These are phyloP conservation scores for Micromussa lordhowensis DNA, from an alignment of 92 coral and sea anemone genomes.

Conservation along the genomic window DNA sequence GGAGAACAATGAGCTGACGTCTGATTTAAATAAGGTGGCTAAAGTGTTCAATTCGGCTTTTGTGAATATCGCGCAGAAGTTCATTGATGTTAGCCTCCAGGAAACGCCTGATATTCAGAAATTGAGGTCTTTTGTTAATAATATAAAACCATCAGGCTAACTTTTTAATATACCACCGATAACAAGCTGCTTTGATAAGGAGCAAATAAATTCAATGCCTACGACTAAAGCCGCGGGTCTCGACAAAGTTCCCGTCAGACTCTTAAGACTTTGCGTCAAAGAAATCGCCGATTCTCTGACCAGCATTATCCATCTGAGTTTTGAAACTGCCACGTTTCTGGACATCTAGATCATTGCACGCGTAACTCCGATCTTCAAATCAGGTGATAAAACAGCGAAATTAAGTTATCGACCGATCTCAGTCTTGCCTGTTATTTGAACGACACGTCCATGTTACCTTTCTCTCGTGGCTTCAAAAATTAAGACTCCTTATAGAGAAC, in stretches of 20 bases:
- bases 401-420: no score
- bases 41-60: slow-evolving; percentile 39
- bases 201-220: neutral
- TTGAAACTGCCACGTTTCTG: neutral
- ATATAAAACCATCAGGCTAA: slow-evolving; percentile 25
- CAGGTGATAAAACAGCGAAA: no score
- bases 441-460: no score
- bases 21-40: slow-evolving; percentile 33
- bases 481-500: no score
- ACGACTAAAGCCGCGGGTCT: neutral
- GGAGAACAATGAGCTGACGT: slow-evolving; percentile 25
- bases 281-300: neutral
- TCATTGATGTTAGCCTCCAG: slow-evolving; percentile 5
- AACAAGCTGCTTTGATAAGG: slow-evolving; percentile 8
- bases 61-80: slow-evolving; percentile 12
- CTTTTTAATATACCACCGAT: slow-evolving; percentile 14
- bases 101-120: slow-evolving; percentile 9
- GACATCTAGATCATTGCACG: neutral
- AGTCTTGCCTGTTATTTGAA: no score
- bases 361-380: neutral
- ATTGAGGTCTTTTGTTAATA: slow-evolving; percentile 17
- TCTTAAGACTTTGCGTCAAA: neutral
- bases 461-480: no score
- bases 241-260: neutral
- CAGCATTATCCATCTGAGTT: neutral